A percentile compares a stretch with the other conserved stretches of the same genome.
These are phyloP conservation scores for Podarcis cretensis DNA, from an alignment of 2,113 vertebrate genomes.

Conservation along the genomic window DNA sequence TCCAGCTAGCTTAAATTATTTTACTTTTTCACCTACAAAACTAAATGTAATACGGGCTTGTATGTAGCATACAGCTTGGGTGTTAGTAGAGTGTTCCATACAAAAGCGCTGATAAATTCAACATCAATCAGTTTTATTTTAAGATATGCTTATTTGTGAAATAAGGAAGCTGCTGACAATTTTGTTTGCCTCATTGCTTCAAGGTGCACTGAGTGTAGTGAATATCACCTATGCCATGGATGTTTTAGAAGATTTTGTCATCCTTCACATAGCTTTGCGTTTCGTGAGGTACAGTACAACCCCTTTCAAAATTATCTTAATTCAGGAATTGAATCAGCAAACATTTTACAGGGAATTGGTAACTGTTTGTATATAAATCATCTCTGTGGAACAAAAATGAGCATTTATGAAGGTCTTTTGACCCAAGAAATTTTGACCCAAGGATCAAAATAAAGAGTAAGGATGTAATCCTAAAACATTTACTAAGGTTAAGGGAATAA, in stretches of 20 bases:
- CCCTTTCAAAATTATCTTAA: not conserved
- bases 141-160: not conserved
- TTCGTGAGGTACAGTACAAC: constrained; percentile 69
- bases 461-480: not conserved
- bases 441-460: not conserved
- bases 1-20: not conserved
- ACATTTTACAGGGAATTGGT: not conserved
- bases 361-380: not conserved
- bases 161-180: not conserved
- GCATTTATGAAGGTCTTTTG: not conserved
- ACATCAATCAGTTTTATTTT: not conserved
- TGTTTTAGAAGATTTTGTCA: constrained; percentile 67
- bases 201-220: constrained; percentile 73
- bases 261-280: constrained; percentile 64
- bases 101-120: not conserved
- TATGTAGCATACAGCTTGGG: not conserved
- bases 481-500: not conserved
- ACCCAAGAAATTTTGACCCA: not conserved
- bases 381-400: not conserved
- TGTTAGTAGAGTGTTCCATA: not conserved
- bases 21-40: not conserved
- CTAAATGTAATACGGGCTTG: not conserved
- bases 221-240: constrained; percentile 75
- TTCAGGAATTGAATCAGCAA: not conserved
- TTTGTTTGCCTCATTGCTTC: constrained; percentile 17